Base-by-base conservation (phyloP, 2,797 vertebrate species). In the Pelodytes ibericus region DNA sequence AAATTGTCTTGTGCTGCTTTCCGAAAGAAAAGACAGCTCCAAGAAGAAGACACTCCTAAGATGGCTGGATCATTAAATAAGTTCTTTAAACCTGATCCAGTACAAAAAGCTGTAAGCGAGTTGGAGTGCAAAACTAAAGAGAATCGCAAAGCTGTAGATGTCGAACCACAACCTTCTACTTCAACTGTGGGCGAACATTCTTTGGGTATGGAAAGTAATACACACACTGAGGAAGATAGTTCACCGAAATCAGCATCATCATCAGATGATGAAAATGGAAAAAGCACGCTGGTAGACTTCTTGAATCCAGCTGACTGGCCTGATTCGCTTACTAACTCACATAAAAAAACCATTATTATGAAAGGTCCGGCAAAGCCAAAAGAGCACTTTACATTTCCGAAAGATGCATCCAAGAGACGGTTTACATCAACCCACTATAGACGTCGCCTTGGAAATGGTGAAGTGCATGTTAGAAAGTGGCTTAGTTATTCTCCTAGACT, bases 141-240 rank as follows among this genome's bases (percentile, higher is more conserved):
- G 20, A 22, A 57, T 1, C n/a, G n/a, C 24, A 4, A 24, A 57
- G 20, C 53, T 24, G n/a, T 4, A 57, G 53, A 24, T 22, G 53
- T 57, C 18, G 53, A 57, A 57, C 53, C 53, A 57, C 3, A 51
- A 4, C 47, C 47, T 51, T 51, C 47, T 51, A 51, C 47, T 51
- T 51, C 47, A 51, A 51, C 47, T 51, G 47, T 51, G 47, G 47
- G n/a, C 20, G 24, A 57, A 57, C n/a, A 22, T 22, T 57, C 24
- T 22, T 57, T 22, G n/a, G 53, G 18, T 13, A 24, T 57, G 24
- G 53, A 22, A 57, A 22, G 6, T 57, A 4, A 24, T 22, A 57
- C 53, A 57, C 5, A 4, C 20, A 57, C 53, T 22, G 53, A 57
- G 20, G 18, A 57, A 57, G 53, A 57, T 18, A 57, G 53, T 57